A percentile compares a stretch with the other conserved stretches of the same genome.
phyloP scores from a whole-genome alignment of 1,140 invertebrate species.

The Neodiprion virginianus region DNA sequence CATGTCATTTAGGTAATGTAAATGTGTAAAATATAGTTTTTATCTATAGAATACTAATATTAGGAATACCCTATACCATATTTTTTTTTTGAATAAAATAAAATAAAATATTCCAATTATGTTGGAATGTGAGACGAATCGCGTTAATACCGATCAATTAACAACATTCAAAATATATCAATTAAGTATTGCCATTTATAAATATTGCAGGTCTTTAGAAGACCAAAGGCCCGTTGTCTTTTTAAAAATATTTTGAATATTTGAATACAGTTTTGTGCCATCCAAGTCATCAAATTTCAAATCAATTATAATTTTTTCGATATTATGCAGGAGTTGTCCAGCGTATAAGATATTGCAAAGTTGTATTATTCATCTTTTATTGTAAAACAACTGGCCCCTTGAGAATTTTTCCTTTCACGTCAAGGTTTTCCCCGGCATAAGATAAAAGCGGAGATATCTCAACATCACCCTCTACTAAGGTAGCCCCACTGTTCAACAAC shows the following conservation, averaged over 20 bases:
- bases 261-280: neutral
- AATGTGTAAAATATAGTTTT: neutral
- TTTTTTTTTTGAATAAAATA: neutral
- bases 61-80: neutral
- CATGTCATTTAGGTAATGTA: neutral
- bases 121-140: slow-evolving; percentile 1
- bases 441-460: slow-evolving; percentile 94
- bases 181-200: neutral
- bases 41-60: neutral
- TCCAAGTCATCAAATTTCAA: neutral
- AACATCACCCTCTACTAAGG: slow-evolving; percentile 70
- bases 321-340: neutral
- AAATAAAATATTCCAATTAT: neutral
- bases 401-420: slow-evolving; percentile 73
- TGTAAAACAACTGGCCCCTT: slow-evolving; percentile 70
- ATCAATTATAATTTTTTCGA: neutral
- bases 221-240: neutral
- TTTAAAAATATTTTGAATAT: neutral
- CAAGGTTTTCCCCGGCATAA: slow-evolving; percentile 87
- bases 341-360: neutral
- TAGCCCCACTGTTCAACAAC: slow-evolving; percentile 83
- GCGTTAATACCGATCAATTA: neutral
- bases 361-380: neutral
- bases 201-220: neutral
- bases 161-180: neutral